These are phyloP conservation scores for Hippocampus abdominalis DNA, from an alignment of 2,113 vertebrate genomes.

Conservation along the genomic window DNA sequence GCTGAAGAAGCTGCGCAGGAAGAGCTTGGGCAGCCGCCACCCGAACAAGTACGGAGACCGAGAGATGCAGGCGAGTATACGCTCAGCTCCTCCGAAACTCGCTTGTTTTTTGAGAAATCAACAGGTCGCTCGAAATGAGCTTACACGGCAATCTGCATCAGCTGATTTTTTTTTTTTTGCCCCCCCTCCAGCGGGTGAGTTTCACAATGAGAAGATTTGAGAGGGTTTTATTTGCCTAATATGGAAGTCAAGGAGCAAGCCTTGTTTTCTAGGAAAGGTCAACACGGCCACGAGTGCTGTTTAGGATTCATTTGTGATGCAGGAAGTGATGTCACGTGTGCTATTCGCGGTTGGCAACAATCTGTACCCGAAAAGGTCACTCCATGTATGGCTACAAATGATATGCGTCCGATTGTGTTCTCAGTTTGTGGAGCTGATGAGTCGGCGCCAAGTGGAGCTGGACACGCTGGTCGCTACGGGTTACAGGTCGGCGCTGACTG, in stretches of 20 bases:
- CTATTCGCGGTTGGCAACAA: conserved; percentile 6
- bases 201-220: conserved; percentile 29
- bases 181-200: not conserved
- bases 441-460: conserved; percentile 78
- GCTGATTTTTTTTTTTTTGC: conserved; percentile 36
- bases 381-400: not conserved
- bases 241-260: not conserved
- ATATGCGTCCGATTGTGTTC: conserved; percentile 9
- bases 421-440: conserved; percentile 83
- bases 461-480: conserved; percentile 78
- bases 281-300: conserved; percentile 2
- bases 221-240: conserved; percentile 16
- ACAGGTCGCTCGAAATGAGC: conserved; percentile 34
- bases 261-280: conserved; percentile 24
- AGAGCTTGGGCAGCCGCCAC: conserved; percentile 79
- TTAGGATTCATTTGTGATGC: conserved; percentile 36
- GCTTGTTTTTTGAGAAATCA: conserved; percentile 29
- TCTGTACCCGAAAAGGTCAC: conserved; percentile 38
- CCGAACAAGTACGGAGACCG: conserved; percentile 83
- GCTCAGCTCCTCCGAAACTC: not conserved
- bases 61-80: conserved; percentile 78
- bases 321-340: conserved; percentile 46
- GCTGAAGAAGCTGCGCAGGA: conserved; percentile 81
- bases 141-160: conserved; percentile 52
- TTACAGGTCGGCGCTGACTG: conserved; percentile 79